Percentiles rank a stretch among this genome's conserved stretches.
phyloP scores from a whole-genome alignment of 2,797 vertebrate genomes.

The Acropternis orthonyx region DNA sequence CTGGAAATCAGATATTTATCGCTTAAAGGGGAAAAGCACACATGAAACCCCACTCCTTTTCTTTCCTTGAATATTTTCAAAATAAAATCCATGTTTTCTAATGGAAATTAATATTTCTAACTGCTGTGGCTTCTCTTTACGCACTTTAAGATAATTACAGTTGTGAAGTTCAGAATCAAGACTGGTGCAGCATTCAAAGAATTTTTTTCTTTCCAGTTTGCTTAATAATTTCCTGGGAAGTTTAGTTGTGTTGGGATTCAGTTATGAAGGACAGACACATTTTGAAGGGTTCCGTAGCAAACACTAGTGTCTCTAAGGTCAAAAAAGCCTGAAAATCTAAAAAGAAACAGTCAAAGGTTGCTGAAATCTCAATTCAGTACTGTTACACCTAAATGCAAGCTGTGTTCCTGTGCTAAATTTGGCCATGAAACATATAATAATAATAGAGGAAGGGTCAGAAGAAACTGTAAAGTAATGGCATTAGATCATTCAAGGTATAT shows the following conservation, averaged over 20 bases:
- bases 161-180: not conserved
- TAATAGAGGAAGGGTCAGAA: not conserved
- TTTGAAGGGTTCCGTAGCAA: not conserved
- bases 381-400: not conserved
- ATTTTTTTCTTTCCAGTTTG: not conserved
- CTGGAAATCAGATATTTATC: not conserved
- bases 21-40: not conserved
- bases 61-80: not conserved
- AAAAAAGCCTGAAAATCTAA: not conserved
- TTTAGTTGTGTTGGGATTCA: not conserved
- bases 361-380: not conserved
- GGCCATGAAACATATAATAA: not conserved
- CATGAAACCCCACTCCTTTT: fast-evolving
- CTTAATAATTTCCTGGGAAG: not conserved
- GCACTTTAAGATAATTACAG: not conserved
- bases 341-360: not conserved
- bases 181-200: not conserved
- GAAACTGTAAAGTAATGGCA: not conserved
- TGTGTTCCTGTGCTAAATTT: constrained; percentile 1
- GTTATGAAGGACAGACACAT: not conserved
- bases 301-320: not conserved
- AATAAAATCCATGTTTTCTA: not conserved
- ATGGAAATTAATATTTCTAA: not conserved
- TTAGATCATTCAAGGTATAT: not conserved
- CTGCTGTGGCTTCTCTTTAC: not conserved